Base-by-base conservation (phyloP, 2,797 vertebrate genomes). In the Chelidonichthys spinosus region DNA sequence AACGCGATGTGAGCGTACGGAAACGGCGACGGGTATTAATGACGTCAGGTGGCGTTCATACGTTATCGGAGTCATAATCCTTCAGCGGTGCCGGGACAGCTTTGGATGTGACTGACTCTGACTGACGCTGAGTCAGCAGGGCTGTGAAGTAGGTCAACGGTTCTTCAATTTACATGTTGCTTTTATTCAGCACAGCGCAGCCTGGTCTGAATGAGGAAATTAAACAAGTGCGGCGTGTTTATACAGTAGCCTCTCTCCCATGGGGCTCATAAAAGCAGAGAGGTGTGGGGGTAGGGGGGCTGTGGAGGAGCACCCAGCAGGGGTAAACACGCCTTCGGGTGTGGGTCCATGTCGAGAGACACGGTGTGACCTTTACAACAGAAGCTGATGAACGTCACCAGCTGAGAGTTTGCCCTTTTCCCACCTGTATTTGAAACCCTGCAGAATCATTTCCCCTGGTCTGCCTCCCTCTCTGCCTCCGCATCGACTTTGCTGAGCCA, bases 331-430 rank as follows among this genome's bases (percentile, higher is more conserved):
- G 71, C 88, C 84, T 73, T 76, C 32, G 78, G 88, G 79, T 89
- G 77, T 62, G 85, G 72, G 81, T 69, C 74, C 80, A 86, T 50
- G 69, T 78, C 74, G 79, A 85, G 84, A 87, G 87, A 89, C 90
- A 83, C 46, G 66, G 59, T 15, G 69, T 91, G 90, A 95, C 94
- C 93, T 95, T 95, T 94, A 47, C 86, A 73, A 54, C 54, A 11
- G 37, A 68, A 61, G 83, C 39, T 92, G 92, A 93, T 91, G 88
- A 94, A 92, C 90, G 86, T 91, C 92, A 90, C 85, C 85, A 73
- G 87, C 87, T 89, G 86, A 92, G 87, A 84, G 88, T 85, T 90
- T 94, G 93, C 88, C 94, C 94, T 94, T 94, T 94, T 87, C 88
- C 86, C 90, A 92, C 90, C 87, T 84, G 86, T 81, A 79, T 89